Percentiles rank a stretch among this genome's conserved stretches.
These are phyloP conservation scores for Epizoanthus stellaris DNA, from an alignment of 92 coral and sea anemone genomes.

Conservation along the genomic window DNA sequence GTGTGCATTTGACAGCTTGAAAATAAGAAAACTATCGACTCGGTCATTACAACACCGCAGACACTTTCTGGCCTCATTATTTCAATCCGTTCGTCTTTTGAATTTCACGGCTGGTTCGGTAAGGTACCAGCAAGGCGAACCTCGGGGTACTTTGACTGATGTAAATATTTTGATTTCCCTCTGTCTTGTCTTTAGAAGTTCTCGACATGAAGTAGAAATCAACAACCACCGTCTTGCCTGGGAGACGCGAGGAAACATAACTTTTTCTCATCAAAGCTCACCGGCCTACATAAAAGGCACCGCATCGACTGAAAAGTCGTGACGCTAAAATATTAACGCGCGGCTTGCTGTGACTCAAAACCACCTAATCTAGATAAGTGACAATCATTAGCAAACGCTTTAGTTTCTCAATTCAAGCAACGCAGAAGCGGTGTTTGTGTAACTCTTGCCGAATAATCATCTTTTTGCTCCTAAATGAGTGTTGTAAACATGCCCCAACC, in stretches of 20 bases:
- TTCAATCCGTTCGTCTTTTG: slow-evolving; percentile 51
- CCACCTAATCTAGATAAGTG: slow-evolving; percentile 66
- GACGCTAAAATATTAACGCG: slow-evolving; percentile 69
- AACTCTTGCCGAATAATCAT: slow-evolving; percentile 69
- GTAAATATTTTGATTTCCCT: slow-evolving; percentile 62
- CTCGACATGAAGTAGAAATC: slow-evolving; percentile 61
- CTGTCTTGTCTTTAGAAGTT: slow-evolving; percentile 36
- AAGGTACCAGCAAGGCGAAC: slow-evolving; percentile 4
- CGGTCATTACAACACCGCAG: slow-evolving; percentile 43
- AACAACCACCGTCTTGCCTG: slow-evolving; percentile 50
- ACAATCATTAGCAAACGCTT: slow-evolving; percentile 55
- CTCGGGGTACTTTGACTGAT: slow-evolving; percentile 23
- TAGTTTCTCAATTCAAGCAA: slow-evolving; percentile 56
- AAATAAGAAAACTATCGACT: slow-evolving; percentile 8
- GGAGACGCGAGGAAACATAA: slow-evolving; percentile 66
- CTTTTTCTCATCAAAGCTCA: slow-evolving; percentile 87
- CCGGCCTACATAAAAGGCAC: slow-evolving; percentile 85
- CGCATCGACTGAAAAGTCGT: slow-evolving; percentile 67
- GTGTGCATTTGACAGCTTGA: slow-evolving; percentile 56
- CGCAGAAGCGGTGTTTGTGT: slow-evolving; percentile 56
- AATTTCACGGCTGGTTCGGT: slow-evolving; percentile 2
- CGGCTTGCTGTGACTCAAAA: slow-evolving; percentile 53
- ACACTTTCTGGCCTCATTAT: slow-evolving; percentile 45
- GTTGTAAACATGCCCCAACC: slow-evolving; percentile 60
- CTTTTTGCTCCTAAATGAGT: slow-evolving; percentile 72